Percentiles rank a stretch among this genome's conserved stretches.
These are phyloP conservation scores for Scartelaos histophorus DNA, from an alignment of 2,113 vertebrate genomes.

Conservation along the genomic window DNA sequence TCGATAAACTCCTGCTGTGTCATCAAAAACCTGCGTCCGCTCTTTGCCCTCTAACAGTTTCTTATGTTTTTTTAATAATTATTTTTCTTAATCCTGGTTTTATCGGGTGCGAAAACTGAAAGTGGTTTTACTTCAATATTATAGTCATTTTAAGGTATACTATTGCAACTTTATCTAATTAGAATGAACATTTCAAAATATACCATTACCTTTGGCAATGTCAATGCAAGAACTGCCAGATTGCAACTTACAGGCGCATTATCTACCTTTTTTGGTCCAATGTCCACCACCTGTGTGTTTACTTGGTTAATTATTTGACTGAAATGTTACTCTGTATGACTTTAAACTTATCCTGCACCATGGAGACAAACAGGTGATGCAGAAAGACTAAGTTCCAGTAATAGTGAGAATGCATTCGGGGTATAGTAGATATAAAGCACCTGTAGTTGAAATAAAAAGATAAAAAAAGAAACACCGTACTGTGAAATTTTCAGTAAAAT, in stretches of 20 bases:
- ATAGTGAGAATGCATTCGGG: too few relatives aligned
- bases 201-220: neutral
- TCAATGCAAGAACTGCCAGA: neutral
- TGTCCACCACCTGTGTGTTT: too few relatives aligned
- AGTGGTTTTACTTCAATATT: neutral
- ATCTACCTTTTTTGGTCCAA: too few relatives aligned
- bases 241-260: neutral
- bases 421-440: too few relatives aligned
- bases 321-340: too few relatives aligned
- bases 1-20: conserved; percentile 60
- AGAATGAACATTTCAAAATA: neutral
- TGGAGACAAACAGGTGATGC: too few relatives aligned
- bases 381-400: too few relatives aligned
- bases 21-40: conserved; percentile 45
- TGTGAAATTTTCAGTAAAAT: too few relatives aligned
- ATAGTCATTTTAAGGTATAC: neutral
- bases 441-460: too few relatives aligned
- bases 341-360: too few relatives aligned
- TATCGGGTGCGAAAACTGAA: neutral
- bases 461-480: too few relatives aligned
- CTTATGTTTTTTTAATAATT: conserved; percentile 6
- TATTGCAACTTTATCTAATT: neutral
- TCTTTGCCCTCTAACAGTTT: conserved; percentile 31
- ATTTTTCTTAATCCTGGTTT: neutral
- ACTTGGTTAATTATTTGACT: too few relatives aligned